Evolutionary conservation across 2,888 invertebrate genomes (phyloP), one percentile per base, ranked within the genome.

Genomic region (Chalcosyrphus nemorum): DNA sequence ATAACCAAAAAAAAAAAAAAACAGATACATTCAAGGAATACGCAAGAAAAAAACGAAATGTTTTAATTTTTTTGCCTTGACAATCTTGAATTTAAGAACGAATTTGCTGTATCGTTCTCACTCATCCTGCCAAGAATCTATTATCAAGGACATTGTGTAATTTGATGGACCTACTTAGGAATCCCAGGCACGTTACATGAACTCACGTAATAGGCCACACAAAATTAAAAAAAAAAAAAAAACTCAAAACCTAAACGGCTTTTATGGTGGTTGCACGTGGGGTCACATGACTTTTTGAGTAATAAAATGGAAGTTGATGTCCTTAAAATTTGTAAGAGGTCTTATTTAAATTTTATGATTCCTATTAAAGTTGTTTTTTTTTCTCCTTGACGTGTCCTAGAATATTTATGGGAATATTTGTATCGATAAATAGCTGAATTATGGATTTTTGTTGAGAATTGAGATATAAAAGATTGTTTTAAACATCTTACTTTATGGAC

Each of bases 341-440:
- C 70, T 81, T 75, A 56, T 70, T 43, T 70, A 70, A 56, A 76
- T 76, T 76, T 75, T 76, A 81, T 81, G 56, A 43, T 52, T 43
- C 21, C 27, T 24, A 47, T 56, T 70, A 70, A 59, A 32, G 11
- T 41, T 24, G 38, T 50, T 54, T 77, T 56, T 32, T 11, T 32
- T 45, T 35, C 47, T n/a, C n/a, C n/a, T n/a, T n/a, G n/a, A n/a
- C 19, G 27, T 56, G n/a, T 75, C 13, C 32, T 63, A 41, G 43
- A 24, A 19, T 19, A 19, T 50, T 4, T 50, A 29, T 27, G 29
- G 4, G 11, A 7, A 47, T 5, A n/a, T 47, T 11, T 45, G 1
- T 21, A 17, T 17, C 19, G 43, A 43, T 43, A 11, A n/a, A 3
- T 3, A 45, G 11, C 19, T 2, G 19, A 45, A 19, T 9, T 45